Evolutionary conservation across 2,888 invertebrate genomes (phyloP).

Genomic region (Agriopis leucophaearia): DNA sequence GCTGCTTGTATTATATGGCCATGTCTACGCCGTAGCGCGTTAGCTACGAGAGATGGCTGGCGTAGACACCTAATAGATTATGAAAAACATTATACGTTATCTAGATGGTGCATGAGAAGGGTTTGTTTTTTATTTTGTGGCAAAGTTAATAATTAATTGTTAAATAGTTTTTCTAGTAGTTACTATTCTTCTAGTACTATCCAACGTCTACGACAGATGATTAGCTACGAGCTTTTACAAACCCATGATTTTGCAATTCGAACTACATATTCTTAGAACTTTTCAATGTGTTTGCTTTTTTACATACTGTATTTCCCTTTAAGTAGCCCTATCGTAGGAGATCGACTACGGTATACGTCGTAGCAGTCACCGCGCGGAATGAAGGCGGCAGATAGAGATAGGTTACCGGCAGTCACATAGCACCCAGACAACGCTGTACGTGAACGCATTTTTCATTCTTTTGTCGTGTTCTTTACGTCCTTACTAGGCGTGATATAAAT

Average conservation of each 20-base stretch:
- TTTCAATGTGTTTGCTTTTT: neutral
- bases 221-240: neutral
- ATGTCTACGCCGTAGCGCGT: slow-evolving; percentile 8
- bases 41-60: slow-evolving; percentile 4
- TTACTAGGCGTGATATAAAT: slow-evolving; percentile 12
- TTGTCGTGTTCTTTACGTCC: slow-evolving; percentile 22
- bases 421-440: slow-evolving; percentile 6
- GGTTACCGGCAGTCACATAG: slow-evolving; percentile 1
- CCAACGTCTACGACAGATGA: slow-evolving; percentile 1
- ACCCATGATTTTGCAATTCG: neutral
- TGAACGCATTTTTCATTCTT: slow-evolving; percentile 18
- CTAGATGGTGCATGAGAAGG: neutral
- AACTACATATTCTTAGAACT: too few species aligned
- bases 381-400: neutral
- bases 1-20: neutral
- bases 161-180: neutral
- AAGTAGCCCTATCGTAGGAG: neutral
- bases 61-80: slow-evolving; percentile 1
- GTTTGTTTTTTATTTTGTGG: slow-evolving; percentile 3
- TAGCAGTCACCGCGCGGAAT: neutral
- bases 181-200: too few species aligned
- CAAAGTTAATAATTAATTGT: neutral
- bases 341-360: slow-evolving; percentile 3
- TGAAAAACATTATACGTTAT: neutral
- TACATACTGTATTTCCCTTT: neutral